Conservation (phyloP, 2,113 vertebrate genomes). For the Paralichthys olivaceus region DNA sequence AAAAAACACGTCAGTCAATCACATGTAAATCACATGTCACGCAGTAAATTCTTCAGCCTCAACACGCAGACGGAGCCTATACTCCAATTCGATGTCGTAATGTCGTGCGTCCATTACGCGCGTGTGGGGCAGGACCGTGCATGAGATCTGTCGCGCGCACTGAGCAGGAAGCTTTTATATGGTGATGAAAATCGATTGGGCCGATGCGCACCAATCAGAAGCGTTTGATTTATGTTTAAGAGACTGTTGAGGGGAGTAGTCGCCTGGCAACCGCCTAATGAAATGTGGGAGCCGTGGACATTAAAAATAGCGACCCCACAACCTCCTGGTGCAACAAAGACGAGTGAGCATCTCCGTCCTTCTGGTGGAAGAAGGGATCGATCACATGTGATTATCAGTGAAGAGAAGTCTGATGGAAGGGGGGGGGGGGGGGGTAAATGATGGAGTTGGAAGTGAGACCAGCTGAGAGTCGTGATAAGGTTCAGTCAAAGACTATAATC, state of each 20-base stretch:
- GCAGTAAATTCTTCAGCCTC: background rate
- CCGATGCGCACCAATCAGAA: slow-evolving; percentile 66
- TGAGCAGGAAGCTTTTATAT: slow-evolving; percentile 70
- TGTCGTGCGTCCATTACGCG: too few relatives aligned
- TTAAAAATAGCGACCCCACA: slow-evolving; percentile 62
- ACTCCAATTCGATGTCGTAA: too few relatives aligned
- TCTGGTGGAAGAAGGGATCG: background rate
- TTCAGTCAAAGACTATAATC: background rate
- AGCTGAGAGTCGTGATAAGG: background rate
- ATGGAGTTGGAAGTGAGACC: slow-evolving; percentile 3
- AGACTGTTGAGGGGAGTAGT: slow-evolving; percentile 69
- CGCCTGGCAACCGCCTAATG: slow-evolving; percentile 80
- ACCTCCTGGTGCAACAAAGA: slow-evolving; percentile 19
- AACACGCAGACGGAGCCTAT: background rate
- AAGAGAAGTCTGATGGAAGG: background rate
- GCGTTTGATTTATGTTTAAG: slow-evolving; percentile 74
- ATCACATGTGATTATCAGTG: background rate
- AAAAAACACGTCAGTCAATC: too few relatives aligned
- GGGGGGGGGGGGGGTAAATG: background rate
- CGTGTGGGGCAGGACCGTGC: background rate
- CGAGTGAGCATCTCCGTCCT: too few relatives aligned
- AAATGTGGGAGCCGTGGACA: slow-evolving; percentile 53
- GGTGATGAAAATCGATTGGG: slow-evolving; percentile 72
- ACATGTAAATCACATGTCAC: too few relatives aligned
- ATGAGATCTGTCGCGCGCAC: slow-evolving; percentile 37